These are phyloP conservation scores for Sebastes iracundus DNA, from an alignment of 2,797 vertebrate species.

Conservation along the genomic window DNA sequence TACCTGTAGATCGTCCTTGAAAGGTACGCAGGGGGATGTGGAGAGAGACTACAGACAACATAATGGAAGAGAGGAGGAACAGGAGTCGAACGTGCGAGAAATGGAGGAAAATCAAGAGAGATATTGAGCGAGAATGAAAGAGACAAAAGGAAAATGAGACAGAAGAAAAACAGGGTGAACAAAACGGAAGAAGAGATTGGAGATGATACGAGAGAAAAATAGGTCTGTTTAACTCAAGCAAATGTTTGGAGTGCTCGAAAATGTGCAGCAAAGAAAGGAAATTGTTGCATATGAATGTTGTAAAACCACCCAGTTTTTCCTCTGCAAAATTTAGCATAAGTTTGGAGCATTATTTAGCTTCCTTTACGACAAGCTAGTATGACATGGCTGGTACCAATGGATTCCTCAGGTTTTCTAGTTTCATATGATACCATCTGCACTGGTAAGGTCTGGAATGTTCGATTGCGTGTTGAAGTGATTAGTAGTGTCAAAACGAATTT, in stretches of 20 bases:
- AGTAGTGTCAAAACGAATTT: no score
- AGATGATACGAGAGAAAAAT: not conserved
- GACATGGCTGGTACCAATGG: no score
- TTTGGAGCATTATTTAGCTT: no score
- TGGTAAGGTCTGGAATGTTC: no score
- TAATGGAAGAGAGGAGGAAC: not conserved
- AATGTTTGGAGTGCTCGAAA: not conserved
- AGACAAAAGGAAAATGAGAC: not conserved
- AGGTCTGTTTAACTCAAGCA: not conserved
- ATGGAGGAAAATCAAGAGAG: not conserved
- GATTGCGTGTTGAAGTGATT: no score
- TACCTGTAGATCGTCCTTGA: conserved; percentile 16
- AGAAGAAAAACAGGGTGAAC: not conserved
- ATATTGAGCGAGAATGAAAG: not conserved
- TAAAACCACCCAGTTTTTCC: not conserved
- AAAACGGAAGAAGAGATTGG: not conserved
- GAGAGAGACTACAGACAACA: not conserved
- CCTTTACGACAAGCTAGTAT: no score
- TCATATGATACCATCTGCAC: no score
- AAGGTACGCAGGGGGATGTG: not conserved
- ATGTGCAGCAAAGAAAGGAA: not conserved
- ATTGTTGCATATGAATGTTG: not conserved
- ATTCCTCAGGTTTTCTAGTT: no score
- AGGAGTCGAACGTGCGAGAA: not conserved
- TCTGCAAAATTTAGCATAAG: no score